A percentile compares a stretch with the other conserved stretches of the same genome.
These are phyloP conservation scores for Alca torda DNA, from an alignment of 2,797 vertebrate species.

Conservation along the genomic window DNA sequence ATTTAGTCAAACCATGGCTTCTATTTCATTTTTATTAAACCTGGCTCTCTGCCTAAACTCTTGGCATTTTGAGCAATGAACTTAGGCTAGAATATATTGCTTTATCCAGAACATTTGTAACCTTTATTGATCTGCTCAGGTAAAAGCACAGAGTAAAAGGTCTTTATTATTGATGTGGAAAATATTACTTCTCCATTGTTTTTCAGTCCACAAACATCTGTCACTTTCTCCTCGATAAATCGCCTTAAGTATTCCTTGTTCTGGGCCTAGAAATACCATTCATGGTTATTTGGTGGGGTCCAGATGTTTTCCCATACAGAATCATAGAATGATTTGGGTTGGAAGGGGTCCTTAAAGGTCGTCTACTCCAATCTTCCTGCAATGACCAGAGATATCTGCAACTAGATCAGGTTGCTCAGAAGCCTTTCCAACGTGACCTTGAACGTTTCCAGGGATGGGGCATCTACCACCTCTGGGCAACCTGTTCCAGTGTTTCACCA, in stretches of 20 bases:
- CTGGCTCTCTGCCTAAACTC: slow-evolving; percentile 52
- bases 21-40: slow-evolving; percentile 65
- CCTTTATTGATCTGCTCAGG: slow-evolving; percentile 61
- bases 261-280: neutral
- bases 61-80: slow-evolving; percentile 58
- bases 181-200: slow-evolving; percentile 51
- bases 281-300: neutral
- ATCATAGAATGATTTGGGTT: neutral
- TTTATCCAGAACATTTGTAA: slow-evolving; percentile 64
- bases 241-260: neutral
- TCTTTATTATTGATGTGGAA: slow-evolving; percentile 64
- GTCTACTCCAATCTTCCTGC: neutral
- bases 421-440: neutral
- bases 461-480: neutral
- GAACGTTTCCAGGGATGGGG: neutral
- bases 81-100: slow-evolving; percentile 44
- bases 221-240: slow-evolving; percentile 15
- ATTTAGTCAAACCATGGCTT: slow-evolving; percentile 32
- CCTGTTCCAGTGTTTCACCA: neutral
- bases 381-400: neutral
- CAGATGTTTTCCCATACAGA: neutral
- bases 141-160: slow-evolving; percentile 62
- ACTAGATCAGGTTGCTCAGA: neutral
- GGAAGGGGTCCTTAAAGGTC: neutral
- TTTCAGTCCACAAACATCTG: slow-evolving; percentile 39